Evolutionary conservation across 2,113 vertebrate genomes (phyloP), one percentile per base, ranked within the genome.

Genomic region (Urocitellus parryii): DNA sequence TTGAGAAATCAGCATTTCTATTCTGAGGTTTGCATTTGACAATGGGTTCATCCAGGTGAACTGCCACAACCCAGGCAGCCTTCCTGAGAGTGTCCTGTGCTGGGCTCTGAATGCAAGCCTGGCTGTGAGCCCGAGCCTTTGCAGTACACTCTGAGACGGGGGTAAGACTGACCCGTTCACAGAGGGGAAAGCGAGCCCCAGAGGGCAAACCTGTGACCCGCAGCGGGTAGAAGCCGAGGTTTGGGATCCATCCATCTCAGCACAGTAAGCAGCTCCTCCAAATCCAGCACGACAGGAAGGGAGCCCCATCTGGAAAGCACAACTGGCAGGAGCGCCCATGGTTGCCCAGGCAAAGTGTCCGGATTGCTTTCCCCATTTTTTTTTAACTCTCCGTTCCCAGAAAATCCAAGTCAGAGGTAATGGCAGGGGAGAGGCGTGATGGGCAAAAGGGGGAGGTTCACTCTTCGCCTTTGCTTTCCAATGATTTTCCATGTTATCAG

Each of bases 391-490:
- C 25, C 17, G 1, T 18, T 10, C 27, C 48, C 4, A 32, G 63
- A 18, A 32, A 22, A n/a, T 56, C 77, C 29, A 42, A 83, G 39
- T 83, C 39, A 29, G 18, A 78, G 58, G 37, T 8, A 22, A 24
- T 39, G 8, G n/a, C 25, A 22, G 10, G 10, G 1, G 7, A 42
- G 11, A 5, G 48, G 2, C 0, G 0, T n/a, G 63, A 37, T 42
- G 4, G 5, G 45, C 18, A 17, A 9, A 4, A 37, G n/a, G 24
- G 78, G 48, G 58, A 32, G 51, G 14, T 12, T 68, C 34, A 16
- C 17, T 27, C 32, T 24, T 13, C 8, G 29, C 22, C 88, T 77
- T 67, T 58, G 27, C 10, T 34, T 84, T 81, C 4, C 9, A 4
- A 12, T 6, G 3, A 24, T 27, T 45, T 61, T 13, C 58, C 51